Base-by-base conservation (phyloP, 2,888 invertebrate genomes). In the Yponomeuta evonymella region DNA sequence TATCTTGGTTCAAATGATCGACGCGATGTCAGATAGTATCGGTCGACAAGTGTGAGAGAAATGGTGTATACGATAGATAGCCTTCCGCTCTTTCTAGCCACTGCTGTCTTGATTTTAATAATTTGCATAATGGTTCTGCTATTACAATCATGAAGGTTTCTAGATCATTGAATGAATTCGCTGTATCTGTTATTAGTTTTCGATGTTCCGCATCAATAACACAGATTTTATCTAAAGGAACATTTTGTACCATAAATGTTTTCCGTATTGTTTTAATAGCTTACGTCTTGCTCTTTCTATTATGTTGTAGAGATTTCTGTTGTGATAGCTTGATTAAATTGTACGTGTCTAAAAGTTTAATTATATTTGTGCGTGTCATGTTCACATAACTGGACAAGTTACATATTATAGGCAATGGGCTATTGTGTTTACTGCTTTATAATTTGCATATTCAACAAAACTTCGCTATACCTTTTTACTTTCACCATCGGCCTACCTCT, bases 231-330 rank as follows among this genome's bases (percentile, higher is more conserved):
- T 75, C 74, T 75, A 72, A 73, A 72, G 73, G 73, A 74, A 75
- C 72, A 73, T 67, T 71, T 64, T 48, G 73, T 76, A 75, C 77
- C 75, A 75, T 73, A 73, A 73, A 75, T 77, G 75, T 77, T 76
- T 79, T 76, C 73, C 75, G 77, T 75, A 73, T 71, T 73, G 70
- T 68, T 71, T 70, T 74, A 77, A 79, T 78, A 74, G 77, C 76
- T 74, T 73, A 65, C 33, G 33, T 65, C 51, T 58, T 58, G 51
- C 29, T 30, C 30, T 65, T 65, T 65, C 33, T 30, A 65, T 29
- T 30, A 65, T 29, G 65, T 65, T 29, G 30, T 65, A 65, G 30
- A 58, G 51, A 58, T 65, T 10, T 65, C 65, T 65, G 65, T 65
- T 10, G 33, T 65, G 65, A 33, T 65, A 30, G 65, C 29, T 30